Evolutionary conservation across 2,113 vertebrate species (phyloP).

Genomic region (Gadus macrocephalus): DNA sequence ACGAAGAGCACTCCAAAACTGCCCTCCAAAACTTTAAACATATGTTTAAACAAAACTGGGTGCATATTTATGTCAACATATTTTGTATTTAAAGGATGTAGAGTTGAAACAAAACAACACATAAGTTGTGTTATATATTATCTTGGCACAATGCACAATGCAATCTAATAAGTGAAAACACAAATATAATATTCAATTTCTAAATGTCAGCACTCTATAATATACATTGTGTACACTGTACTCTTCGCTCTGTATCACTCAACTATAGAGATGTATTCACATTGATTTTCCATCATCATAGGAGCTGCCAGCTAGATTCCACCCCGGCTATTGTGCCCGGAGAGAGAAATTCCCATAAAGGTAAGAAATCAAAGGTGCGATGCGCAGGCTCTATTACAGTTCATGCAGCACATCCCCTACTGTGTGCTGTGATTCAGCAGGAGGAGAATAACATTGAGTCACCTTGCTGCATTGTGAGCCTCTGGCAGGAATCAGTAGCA

Average conservation of each 20-base stretch:
- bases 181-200: no score
- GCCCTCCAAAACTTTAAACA: slow-evolving; percentile 25
- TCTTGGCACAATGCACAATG: no score
- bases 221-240: no score
- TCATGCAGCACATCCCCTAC: slow-evolving; percentile 44
- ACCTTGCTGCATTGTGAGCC: slow-evolving; percentile 75
- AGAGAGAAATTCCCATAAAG: slow-evolving; percentile 19
- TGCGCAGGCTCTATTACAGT: slow-evolving; percentile 36
- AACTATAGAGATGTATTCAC: no score
- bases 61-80: slow-evolving; percentile 40
- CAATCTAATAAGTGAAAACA: no score
- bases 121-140: no score
- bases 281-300: not conserved
- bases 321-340: no score
- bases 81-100: no score
- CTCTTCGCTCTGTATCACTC: no score
- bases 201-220: no score
- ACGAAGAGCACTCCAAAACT: slow-evolving; percentile 11
- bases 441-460: slow-evolving; percentile 72
- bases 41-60: slow-evolving; percentile 42
- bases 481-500: slow-evolving; percentile 62
- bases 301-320: not conserved
- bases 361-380: slow-evolving; percentile 11
- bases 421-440: slow-evolving; percentile 58
- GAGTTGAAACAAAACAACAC: no score